Conservation (phyloP, 2,113 vertebrate genomes). For the Muscicapa adusta region DNA sequence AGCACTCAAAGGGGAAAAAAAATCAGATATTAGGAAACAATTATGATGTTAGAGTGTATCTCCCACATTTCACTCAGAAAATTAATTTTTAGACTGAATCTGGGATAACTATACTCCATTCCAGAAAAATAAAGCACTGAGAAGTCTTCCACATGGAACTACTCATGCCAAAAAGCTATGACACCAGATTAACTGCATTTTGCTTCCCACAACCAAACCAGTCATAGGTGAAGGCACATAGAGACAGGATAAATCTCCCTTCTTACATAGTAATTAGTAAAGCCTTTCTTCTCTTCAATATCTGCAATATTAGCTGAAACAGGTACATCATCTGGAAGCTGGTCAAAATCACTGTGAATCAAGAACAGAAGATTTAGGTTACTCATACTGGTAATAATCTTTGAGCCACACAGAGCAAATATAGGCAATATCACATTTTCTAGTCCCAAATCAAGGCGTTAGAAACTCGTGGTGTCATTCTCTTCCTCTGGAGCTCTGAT, state of each 20-base stretch:
- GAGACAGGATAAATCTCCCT: not conserved
- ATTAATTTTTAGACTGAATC: not conserved
- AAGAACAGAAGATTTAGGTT: not conserved
- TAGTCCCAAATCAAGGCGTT: not conserved
- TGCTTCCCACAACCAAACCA: not conserved
- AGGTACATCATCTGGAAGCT: constrained; percentile 87
- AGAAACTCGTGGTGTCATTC: not conserved
- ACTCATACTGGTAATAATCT: not conserved
- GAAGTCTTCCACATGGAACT: not conserved
- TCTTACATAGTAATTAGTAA: constrained; percentile 90
- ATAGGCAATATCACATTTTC: not conserved
- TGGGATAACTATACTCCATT: not conserved
- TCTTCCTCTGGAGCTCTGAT: not conserved
- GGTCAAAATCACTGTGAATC: constrained; percentile 85
- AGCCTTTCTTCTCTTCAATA: constrained; percentile 88
- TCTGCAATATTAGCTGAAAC: constrained; percentile 89
- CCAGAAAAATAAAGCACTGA: not conserved
- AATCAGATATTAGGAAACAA: not conserved
- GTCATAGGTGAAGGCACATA: not conserved
- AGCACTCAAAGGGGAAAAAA: not conserved
- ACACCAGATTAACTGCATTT: not conserved
- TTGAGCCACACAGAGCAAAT: not conserved
- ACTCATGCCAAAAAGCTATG: not conserved
- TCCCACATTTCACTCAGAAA: not conserved
- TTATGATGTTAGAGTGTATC: not conserved